Conservation (phyloP, 2,888 invertebrate genomes). For the Nephrotoma guestfalica region DNA sequence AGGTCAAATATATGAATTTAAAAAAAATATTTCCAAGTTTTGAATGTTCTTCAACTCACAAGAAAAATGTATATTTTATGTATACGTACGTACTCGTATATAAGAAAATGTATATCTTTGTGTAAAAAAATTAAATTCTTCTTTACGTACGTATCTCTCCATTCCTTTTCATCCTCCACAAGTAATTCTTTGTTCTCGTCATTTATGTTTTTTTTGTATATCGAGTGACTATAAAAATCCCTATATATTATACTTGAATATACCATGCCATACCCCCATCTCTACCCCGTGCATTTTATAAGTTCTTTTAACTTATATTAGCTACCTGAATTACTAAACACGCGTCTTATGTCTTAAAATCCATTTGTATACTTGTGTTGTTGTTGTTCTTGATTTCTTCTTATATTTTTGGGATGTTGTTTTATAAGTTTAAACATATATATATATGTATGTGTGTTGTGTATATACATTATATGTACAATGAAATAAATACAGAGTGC, state of each 20-base stretch:
- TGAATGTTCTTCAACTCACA: neutral
- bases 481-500: too few relatives aligned
- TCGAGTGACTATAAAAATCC: neutral
- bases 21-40: neutral
- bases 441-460: neutral
- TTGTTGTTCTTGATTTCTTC: neutral
- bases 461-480: neutral
- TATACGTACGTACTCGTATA: neutral
- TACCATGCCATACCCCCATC: neutral
- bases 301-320: conserved; percentile 9
- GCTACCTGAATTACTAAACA: conserved; percentile 25
- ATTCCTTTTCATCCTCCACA: neutral
- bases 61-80: neutral
- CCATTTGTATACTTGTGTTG: neutral
- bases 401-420: neutral
- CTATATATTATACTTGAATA: neutral
- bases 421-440: neutral
- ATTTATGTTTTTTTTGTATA: neutral
- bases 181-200: conserved; percentile 3
- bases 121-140: neutral
- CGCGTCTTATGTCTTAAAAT: conserved; percentile 20
- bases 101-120: conserved; percentile 2
- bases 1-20: neutral
- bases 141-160: neutral
- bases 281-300: neutral